A percentile compares a stretch with the other conserved stretches of the same genome.
Evolutionary conservation across 1,140 invertebrate species (phyloP).

Genomic region (Zaprionus gabonicus): DNA sequence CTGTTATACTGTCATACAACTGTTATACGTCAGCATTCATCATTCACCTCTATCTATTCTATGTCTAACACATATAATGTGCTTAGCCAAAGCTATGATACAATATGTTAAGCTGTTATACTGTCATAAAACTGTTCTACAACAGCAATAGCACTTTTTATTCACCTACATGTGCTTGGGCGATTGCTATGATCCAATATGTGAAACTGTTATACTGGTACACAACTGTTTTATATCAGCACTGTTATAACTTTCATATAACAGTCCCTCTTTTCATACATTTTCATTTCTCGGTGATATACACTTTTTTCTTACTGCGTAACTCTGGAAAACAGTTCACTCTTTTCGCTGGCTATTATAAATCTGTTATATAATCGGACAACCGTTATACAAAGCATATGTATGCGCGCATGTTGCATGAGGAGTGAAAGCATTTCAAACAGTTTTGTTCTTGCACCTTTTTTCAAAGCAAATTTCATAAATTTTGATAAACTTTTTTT

Average conservation of each 20-base stretch:
- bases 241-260: not conserved
- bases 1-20: slow-evolving; percentile 17
- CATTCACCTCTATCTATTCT: too few species aligned
- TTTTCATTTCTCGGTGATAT: too few species aligned
- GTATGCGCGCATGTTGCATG: slow-evolving; percentile 1
- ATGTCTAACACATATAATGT: too few species aligned
- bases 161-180: not conserved
- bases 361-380: slow-evolving; percentile 13
- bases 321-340: not conserved
- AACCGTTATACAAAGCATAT: slow-evolving; percentile 14
- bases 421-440: slow-evolving; percentile 9
- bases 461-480: slow-evolving; percentile 23
- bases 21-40: not conserved
- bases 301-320: too few species aligned
- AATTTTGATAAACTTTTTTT: too few species aligned
- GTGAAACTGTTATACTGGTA: not conserved
- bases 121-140: slow-evolving; percentile 9
- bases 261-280: too few species aligned
- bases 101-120: too few species aligned
- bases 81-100: too few species aligned
- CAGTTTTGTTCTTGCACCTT: slow-evolving; percentile 3
- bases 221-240: not conserved
- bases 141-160: too few species aligned
- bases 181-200: not conserved
- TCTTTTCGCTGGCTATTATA: not conserved